Percentiles rank a stretch among this genome's conserved stretches.
phyloP scores from a whole-genome alignment of 2,797 vertebrate species.

The Acipenser ruthenus region DNA sequence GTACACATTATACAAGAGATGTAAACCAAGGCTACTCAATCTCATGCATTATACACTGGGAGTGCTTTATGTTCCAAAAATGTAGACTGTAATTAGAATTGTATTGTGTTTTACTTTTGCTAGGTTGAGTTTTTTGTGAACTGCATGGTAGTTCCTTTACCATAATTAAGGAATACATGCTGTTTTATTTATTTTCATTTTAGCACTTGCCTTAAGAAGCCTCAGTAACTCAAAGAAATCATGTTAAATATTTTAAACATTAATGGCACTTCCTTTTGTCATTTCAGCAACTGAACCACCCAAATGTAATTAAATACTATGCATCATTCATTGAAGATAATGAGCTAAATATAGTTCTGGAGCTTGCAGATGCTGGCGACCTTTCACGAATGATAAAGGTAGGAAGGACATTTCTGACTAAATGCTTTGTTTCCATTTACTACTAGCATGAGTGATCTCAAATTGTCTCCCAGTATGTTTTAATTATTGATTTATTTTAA shows the following conservation, averaged over 20 bases:
- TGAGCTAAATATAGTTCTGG: conserved; percentile 94
- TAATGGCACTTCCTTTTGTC: conserved; percentile 24
- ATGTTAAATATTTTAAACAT: conserved; percentile 36
- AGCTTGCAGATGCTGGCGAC: conserved; percentile 91
- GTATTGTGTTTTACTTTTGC: too few species aligned
- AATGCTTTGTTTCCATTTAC: neutral
- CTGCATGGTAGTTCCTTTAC: too few species aligned
- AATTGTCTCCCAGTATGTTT: conserved; percentile 15
- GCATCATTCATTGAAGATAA: conserved; percentile 98
- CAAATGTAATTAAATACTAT: conserved; percentile 97
- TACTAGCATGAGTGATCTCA: conserved; percentile 18
- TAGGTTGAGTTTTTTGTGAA: too few species aligned
- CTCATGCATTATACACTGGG: too few species aligned
- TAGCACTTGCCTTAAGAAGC: conserved; percentile 13
- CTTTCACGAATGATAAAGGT: conserved; percentile 98
- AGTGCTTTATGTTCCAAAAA: too few species aligned
- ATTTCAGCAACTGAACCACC: conserved; percentile 90
- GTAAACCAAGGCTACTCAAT: too few species aligned
- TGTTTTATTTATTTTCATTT: neutral
- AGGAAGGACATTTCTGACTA: conserved; percentile 22
- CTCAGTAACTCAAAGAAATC: conserved; percentile 22
- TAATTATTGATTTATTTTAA: conserved; percentile 19
- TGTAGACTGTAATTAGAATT: too few species aligned
- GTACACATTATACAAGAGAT: too few species aligned
- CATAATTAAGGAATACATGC: too few species aligned